Percentiles rank a stretch among this genome's conserved stretches.
Conservation (phyloP, 2,797 vertebrate species). For the Enteromius anoplus region DNA sequence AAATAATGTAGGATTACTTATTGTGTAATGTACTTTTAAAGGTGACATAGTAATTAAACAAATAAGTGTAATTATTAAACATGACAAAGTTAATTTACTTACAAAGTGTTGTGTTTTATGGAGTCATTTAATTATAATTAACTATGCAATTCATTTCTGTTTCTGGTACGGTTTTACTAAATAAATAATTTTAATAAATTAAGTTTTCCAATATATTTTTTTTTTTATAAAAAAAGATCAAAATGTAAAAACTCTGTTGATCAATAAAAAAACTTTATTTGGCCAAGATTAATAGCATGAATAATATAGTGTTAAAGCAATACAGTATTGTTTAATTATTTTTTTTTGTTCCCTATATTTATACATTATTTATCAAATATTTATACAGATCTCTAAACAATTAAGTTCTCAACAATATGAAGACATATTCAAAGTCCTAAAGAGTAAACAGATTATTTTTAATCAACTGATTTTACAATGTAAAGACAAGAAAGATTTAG, state of each 20-base stretch:
- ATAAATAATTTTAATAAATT: neutral
- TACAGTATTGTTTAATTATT: neutral
- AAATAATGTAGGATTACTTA: slow-evolving; percentile 26
- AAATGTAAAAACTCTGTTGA: neutral
- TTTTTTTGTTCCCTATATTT: neutral
- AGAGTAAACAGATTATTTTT: neutral
- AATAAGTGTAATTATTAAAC: neutral
- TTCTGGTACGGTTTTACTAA: neutral
- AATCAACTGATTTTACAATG: neutral
- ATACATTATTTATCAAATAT: neutral
- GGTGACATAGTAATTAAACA: neutral
- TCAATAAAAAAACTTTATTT: neutral
- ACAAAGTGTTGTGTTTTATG: neutral
- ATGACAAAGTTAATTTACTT: neutral
- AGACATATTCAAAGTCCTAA: neutral
- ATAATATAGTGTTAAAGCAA: neutral
- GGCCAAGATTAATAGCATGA: neutral
- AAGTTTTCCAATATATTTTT: too few relatives aligned
- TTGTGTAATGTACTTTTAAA: neutral
- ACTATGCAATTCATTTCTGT: neutral
- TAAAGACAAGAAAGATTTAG: neutral
- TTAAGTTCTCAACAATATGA: neutral
- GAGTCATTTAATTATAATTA: neutral
- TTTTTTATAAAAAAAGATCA: neutral
- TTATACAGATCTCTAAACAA: neutral